Evolutionary conservation across 2,113 vertebrate species (phyloP).

Genomic region (Passer montanus): DNA sequence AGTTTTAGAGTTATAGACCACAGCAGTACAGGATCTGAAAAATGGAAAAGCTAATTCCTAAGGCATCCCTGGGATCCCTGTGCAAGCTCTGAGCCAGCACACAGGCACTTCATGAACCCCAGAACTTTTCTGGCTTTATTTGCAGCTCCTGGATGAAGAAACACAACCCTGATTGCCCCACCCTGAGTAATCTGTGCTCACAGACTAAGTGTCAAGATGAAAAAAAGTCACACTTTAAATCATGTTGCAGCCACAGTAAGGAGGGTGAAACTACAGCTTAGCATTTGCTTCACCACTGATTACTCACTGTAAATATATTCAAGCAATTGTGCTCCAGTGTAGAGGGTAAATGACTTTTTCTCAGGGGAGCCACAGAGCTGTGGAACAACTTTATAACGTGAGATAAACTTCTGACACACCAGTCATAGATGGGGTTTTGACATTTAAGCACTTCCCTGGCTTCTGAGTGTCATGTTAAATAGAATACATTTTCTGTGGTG

Average conservation of each 20-base stretch:
- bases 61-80: neutral
- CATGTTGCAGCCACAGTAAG: neutral
- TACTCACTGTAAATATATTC: constrained; percentile 43
- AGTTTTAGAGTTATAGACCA: neutral
- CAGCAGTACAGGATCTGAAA: neutral
- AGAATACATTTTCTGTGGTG: neutral
- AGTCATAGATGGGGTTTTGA: neutral
- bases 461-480: neutral
- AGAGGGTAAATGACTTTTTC: constrained; percentile 28
- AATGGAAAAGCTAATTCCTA: neutral
- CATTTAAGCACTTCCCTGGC: neutral
- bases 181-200: neutral
- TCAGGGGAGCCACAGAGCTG: neutral
- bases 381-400: neutral
- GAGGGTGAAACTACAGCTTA: constrained; percentile 13
- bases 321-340: neutral
- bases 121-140: neutral
- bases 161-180: neutral
- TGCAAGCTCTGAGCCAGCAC: neutral
- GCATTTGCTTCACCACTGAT: constrained; percentile 42
- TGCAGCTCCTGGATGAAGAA: neutral
- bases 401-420: constrained; percentile 11
- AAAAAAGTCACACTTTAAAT: constrained; percentile 41
- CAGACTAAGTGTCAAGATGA: constrained; percentile 35
- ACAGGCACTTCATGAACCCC: neutral